Evolutionary conservation across 1,140 invertebrate genomes (phyloP), one percentile per base, ranked within the genome.

Genomic region (Meloidogyne hapla): DNA sequence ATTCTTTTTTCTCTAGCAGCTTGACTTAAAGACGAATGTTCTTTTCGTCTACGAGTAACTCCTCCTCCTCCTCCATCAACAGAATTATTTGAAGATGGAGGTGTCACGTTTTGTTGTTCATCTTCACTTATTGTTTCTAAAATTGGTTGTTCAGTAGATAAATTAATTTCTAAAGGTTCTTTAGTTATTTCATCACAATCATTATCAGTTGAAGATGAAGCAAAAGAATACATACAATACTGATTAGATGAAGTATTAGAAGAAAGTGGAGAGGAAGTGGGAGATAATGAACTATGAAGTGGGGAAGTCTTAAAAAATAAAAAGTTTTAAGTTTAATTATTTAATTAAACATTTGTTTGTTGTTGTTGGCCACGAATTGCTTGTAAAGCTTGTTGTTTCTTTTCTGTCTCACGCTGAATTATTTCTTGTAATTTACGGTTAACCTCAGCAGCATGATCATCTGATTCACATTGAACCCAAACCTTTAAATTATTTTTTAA

Each of bases 401-500:
- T 79, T 67, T 79, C 77, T 56, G 78, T 74, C 26, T 79, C 78
- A 38, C 76, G 25, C 26, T 78, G 42, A 71, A 79, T 79, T 70
- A 79, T 79, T 38, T 79, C 77, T 28, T 62, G 48, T 15, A 79
- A 42, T 21, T 66, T 80, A 15, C 63, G 42, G 25, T 79, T 61
- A 23, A 79, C 45, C 8, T 64, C 67, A 18, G 45, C 25, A 4
- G 78, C 77, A 21, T 65, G n/a, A 42, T 74, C 78, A 4, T 79
- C 78, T 6, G 78, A 79, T 26, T 79, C 78, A 65, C 78, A 78
- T 68, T 79, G 76, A 48, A 67, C 56, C 78, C 78, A 79, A 25
- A 77, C 48, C 70, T 72, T 23, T 1, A 63, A 1, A 21, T 18
- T 18, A 6, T 68, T n/a, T n/a, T n/a, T n/a, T n/a, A n/a, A n/a